Evolutionary conservation across 92 coral and sea anemone genomes (phyloP), one percentile per base, ranked within the genome.

Genomic region (Phenganax subtilis): DNA sequence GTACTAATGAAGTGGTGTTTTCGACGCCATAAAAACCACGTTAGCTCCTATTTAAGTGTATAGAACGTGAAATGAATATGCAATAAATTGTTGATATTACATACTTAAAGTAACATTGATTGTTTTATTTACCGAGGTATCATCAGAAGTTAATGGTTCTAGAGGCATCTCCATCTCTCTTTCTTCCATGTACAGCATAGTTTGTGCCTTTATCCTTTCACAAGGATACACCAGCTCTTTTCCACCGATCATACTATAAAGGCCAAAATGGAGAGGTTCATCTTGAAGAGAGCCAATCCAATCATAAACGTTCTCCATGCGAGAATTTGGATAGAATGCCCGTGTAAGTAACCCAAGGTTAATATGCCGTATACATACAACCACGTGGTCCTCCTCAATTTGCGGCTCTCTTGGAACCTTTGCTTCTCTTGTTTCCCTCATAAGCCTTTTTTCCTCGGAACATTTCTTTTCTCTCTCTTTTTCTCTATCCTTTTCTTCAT

Each of bases 111-210:
- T 37, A 37, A 37, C 47, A 37, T 37, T 37, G 47, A 37, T 37
- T 37, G 47, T 37, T 37, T 16, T 47, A 16, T 7, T 47, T 71
- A 53, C 75, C 55, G 31, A 8, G 55, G 55, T 12, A 0, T 69
- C 53, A 51, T 12, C 11, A 9, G 8, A 10, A 57, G 81, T 68
- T 16, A 76, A 68, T 76, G 67, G 81, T 27, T 76, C 52, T 12
- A 37, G 47, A 37, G 47, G 47, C 47, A 37, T 37, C 5, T 37
- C 47, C 47, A 37, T 37, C 47, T 76, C 81, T 76, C 17, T 76
- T 53, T 57, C 53, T 15, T 76, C 81, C 81, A 76, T 76, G 68
- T 76, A 76, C 66, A 76, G 68, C 81, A 76, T 76, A 1, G 81
- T 76, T 56, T 76, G 81, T 14, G n/a, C 68, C 10, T 8, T 29